A percentile compares a stretch with the other conserved stretches of the same genome.
These are phyloP conservation scores for Heliocidaris erythrogramma DNA, from an alignment of 35 echinoderm and acorn worm genomes.

Conservation along the genomic window DNA sequence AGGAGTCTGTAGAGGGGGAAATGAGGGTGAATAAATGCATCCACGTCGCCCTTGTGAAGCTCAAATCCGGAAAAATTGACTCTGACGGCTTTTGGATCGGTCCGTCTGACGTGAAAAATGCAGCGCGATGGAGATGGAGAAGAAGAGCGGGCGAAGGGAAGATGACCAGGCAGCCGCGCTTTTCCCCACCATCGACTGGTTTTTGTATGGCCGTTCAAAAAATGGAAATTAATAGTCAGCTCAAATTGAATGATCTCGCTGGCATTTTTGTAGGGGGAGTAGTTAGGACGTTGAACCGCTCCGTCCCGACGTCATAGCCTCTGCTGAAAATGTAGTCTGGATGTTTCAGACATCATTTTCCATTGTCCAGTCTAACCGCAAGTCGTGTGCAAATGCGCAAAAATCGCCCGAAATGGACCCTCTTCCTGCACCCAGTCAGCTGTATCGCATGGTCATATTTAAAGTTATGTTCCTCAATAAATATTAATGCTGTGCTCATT, in stretches of 20 bases:
- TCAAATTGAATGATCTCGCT: neutral
- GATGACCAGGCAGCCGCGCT: neutral
- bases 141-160: neutral
- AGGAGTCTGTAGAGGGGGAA: neutral
- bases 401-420: too few species aligned
- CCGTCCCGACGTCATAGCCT: neutral
- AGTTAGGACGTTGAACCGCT: neutral
- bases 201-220: neutral
- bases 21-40: conserved; percentile 11
- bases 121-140: neutral
- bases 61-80: conserved; percentile 16
- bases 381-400: too few species aligned
- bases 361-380: too few species aligned
- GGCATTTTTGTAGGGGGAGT: neutral
- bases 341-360: neutral
- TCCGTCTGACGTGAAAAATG: neutral
- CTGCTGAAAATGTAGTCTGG: neutral
- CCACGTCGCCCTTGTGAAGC: neutral
- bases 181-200: neutral
- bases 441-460: too few species aligned
- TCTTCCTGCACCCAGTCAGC: too few species aligned
- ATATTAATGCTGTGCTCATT: too few species aligned
- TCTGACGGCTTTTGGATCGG: neutral
- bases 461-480: too few species aligned
- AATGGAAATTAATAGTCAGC: conserved; percentile 3